Conservation (phyloP, 2,888 invertebrate species). For the Tachina fera region DNA sequence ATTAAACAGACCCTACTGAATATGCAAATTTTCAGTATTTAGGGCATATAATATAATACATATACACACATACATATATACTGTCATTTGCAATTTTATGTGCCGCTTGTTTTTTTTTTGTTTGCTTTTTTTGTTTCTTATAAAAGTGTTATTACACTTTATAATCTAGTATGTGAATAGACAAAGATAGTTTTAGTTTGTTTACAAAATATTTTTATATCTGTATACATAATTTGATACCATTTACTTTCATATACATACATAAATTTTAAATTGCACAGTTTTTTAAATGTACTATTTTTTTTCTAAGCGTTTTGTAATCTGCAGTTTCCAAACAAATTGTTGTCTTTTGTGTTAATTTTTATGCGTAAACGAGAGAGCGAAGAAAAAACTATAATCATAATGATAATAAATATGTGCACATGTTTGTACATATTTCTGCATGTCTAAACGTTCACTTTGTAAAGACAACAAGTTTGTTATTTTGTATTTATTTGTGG, state of each 20-base stretch:
- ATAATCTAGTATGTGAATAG: not conserved
- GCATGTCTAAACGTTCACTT: slow-evolving; percentile 48
- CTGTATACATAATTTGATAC: slow-evolving; percentile 56
- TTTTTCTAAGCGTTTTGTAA: slow-evolving; percentile 57
- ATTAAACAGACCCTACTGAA: too few relatives aligned
- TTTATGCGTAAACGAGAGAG: slow-evolving; percentile 52
- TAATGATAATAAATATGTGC: slow-evolving; percentile 39
- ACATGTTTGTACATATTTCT: not conserved
- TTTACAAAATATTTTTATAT: not conserved
- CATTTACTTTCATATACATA: slow-evolving; percentile 56
- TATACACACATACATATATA: too few relatives aligned
- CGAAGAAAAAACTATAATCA: slow-evolving; percentile 34
- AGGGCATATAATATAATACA: too few relatives aligned
- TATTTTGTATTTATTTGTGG: slow-evolving; percentile 22
- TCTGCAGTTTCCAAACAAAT: slow-evolving; percentile 58
- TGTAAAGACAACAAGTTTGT: slow-evolving; percentile 62
- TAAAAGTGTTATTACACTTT: slow-evolving; percentile 35
- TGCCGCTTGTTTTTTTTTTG: not conserved
- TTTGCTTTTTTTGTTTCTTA: not conserved
- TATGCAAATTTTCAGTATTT: too few relatives aligned
- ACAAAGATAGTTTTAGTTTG: not conserved
- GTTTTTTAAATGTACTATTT: slow-evolving; percentile 48
- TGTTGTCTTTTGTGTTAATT: slow-evolving; percentile 58
- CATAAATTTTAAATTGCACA: slow-evolving; percentile 58
- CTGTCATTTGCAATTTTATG: not conserved